A percentile compares a stretch with the other conserved stretches of the same genome.
Conservation (phyloP, 2,113 vertebrate species). For the Caranx ignobilis region DNA sequence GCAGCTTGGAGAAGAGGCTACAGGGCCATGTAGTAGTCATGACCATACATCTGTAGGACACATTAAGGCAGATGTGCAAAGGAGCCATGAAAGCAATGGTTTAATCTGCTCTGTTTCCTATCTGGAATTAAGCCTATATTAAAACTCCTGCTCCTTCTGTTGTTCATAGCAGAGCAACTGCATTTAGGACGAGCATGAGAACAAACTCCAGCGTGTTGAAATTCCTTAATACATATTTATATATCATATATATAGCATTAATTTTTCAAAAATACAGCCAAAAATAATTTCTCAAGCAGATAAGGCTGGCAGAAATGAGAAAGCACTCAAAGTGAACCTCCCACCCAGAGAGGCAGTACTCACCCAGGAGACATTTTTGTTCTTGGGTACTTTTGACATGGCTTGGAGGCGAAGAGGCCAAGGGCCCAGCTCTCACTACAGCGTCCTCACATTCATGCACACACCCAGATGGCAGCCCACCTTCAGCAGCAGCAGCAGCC, state of each 20-base stretch:
- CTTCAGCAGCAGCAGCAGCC: slow-evolving; percentile 27
- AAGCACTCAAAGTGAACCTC: slow-evolving; percentile 24
- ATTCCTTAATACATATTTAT: neutral
- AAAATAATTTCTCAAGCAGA: slow-evolving; percentile 25
- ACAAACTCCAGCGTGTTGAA: neutral
- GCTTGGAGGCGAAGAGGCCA: slow-evolving; percentile 81
- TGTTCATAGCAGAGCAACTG: neutral
- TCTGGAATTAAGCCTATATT: neutral
- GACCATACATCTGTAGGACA: slow-evolving; percentile 37
- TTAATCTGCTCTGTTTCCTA: neutral
- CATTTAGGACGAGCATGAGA: neutral
- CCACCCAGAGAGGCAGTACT: slow-evolving; percentile 80
- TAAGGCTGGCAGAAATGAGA: slow-evolving; percentile 4
- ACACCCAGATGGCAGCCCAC: slow-evolving; percentile 21
- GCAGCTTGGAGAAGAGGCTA: slow-evolving; percentile 3
- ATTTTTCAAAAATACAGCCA: neutral
- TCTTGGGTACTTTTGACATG: slow-evolving; percentile 91
- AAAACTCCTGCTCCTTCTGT: neutral
- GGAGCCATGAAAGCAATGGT: neutral
- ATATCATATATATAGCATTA: neutral
- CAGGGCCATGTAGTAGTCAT: slow-evolving; percentile 15
- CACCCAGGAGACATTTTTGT: slow-evolving; percentile 97
- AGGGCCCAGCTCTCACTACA: slow-evolving; percentile 22
- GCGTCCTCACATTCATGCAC: slow-evolving; percentile 13
- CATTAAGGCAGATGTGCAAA: slow-evolving; percentile 40